Evolutionary conservation across 2,888 invertebrate genomes (phyloP), one percentile per base, ranked within the genome.

Genomic region (Melanchra persicariae): DNA sequence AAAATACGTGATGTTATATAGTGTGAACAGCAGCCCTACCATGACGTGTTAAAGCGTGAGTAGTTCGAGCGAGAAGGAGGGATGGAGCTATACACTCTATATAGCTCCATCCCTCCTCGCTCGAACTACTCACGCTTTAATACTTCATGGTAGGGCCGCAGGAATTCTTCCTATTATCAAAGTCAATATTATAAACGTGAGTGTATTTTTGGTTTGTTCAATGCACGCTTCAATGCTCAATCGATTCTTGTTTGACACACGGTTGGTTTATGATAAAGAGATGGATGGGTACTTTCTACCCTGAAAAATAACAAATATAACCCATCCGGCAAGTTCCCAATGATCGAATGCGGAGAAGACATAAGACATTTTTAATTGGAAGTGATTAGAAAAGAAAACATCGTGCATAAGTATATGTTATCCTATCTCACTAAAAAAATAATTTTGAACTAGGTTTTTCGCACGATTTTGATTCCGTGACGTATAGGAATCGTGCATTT

Each of bases 241-340:
- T n/a, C 37, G 15, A 70, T 52, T 52, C 22, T 52, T 22, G 51
- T 52, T 52, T 52, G 74, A 52, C 37, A 58, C 30, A 26, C 43
- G 37, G 17, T 0, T 74, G 66, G 45, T 65, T 71, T 54, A 65
- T 54, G 17, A 54, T 54, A 71, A 75, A 75, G 19, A 22, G 4
- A 19, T 45, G 15, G 5, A 34, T n/a, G 30, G 65, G 45, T 74
- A 34, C 4, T 43, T 51, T 37, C 15, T 52, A 72, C n/a, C 12
- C 5, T 43, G 12, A 26, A 45, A 52, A 45, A 51, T 6, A 34
- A 43, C 24, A 17, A 12, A 43, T n/a, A n/a, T n/a, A 17, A 24
- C 9, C 1, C 22, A 17, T 26, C 22, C n/a, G 15, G 7, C 10
- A 9, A 72, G 47, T 51, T 72, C 49, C 37, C 19, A 24, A 49